Evolutionary conservation across 2,888 invertebrate genomes (phyloP), one percentile per base, ranked within the genome.

Genomic region (Catotricha subobsoleta): DNA sequence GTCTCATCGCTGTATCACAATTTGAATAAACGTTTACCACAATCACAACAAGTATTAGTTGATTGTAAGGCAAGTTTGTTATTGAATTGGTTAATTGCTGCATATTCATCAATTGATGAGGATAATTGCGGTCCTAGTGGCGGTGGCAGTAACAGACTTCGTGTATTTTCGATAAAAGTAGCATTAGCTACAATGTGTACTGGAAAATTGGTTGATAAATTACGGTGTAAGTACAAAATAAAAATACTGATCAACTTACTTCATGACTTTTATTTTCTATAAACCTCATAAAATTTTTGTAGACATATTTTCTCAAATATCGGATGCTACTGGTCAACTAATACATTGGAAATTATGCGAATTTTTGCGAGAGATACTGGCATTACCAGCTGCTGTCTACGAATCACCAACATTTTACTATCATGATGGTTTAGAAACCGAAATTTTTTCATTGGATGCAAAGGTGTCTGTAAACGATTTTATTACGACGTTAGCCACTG

Each of bases 301-400:
- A 95, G 94, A 95, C 67, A 83, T 97, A 55, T 97, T 95, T 67
- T 94, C 94, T 2, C 92, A 95, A 71, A 81, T 97, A 54, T 92
- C 94, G 0, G 95, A 97, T 58, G 80, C 83, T 48, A 80, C 88
- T 54, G 95, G 95, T 1, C 78, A 86, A 56, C 68, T 97, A 60
- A 73, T 92, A 41, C 76, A 80, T 58, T 80, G 82, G 71, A 76
- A 88, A 57, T 80, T 95, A 56, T 80, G 83, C 16, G 91, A 94
- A 58, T 97, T 92, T 60, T 66, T 98, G 38, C 79, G 86, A 48
- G 92, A 95, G 62, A 84, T 94, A 20, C 66, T 97, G 42, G 81
- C 90, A 1, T 63, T 98, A 49, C 92, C 95, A 0, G 87, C 92
- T 1, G 92, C 95, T 16, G 94, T 98, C 19, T 95, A 92, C 58